These are phyloP conservation scores for Chrysomallon squamiferum DNA, from an alignment of 1,140 invertebrate species.

Conservation along the genomic window DNA sequence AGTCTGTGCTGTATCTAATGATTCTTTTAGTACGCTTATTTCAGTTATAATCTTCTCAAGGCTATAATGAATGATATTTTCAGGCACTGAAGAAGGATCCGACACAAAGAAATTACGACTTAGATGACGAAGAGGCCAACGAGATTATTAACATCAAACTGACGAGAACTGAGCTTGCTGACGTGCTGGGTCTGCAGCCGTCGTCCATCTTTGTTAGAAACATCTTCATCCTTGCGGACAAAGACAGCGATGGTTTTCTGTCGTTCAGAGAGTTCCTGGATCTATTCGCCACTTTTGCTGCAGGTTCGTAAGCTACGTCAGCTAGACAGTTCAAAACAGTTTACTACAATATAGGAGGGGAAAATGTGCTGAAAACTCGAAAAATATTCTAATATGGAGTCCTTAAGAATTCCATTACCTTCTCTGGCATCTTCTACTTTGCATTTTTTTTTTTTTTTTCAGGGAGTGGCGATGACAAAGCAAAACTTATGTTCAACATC, in stretches of 20 bases:
- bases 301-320: conserved; percentile 54
- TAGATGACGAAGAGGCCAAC: conserved; percentile 13
- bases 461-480: conserved; percentile 93
- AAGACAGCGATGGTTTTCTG: conserved; percentile 91
- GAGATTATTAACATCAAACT: conserved; percentile 34
- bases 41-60: no score
- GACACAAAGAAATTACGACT: not conserved
- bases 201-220: conserved; percentile 97
- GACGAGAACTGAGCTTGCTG: conserved; percentile 85
- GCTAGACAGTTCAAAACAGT: no score
- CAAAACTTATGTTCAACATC: conserved; percentile 98
- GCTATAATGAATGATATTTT: no score
- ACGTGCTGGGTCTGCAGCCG: conserved; percentile 93
- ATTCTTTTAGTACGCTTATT: no score
- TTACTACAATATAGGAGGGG: no score
- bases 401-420: no score
- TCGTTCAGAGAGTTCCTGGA: conserved; percentile 98
- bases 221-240: conserved; percentile 99
- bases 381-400: no score
- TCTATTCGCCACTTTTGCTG: conserved; percentile 82
- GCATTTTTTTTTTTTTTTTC: conserved; percentile 65
- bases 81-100: conserved; percentile 25
- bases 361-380: no score
- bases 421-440: no score
- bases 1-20: no score